Conservation (phyloP, 2,888 invertebrate genomes). For the Pinctada fucata region DNA sequence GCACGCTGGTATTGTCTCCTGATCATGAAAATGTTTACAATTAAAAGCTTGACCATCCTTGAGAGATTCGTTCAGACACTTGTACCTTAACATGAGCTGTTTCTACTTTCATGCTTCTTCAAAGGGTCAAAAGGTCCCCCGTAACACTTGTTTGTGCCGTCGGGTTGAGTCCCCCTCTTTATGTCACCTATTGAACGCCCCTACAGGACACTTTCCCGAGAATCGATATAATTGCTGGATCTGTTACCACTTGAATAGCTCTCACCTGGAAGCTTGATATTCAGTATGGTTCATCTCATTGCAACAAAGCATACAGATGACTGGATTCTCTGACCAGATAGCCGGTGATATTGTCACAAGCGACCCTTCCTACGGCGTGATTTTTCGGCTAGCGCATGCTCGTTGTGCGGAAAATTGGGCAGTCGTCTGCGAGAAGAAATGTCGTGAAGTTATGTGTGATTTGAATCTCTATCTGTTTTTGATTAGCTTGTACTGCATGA, state of each 20-base stretch:
- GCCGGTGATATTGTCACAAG: not conserved
- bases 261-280: not conserved
- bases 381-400: too few relatives aligned
- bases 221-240: not conserved
- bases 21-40: too few relatives aligned
- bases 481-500: not conserved
- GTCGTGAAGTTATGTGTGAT: too few relatives aligned
- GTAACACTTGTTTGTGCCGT: not conserved
- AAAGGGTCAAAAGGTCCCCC: not conserved
- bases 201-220: not conserved
- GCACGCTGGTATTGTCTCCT: too few relatives aligned
- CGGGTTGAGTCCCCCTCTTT: not conserved
- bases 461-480: not conserved
- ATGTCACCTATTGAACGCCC: not conserved
- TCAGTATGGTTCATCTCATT: slow-evolving; percentile 3
- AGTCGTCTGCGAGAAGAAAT: too few relatives aligned
- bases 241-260: not conserved
- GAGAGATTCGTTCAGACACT: too few relatives aligned
- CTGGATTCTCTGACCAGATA: not conserved
- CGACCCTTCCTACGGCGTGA: not conserved
- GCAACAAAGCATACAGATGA: not conserved
- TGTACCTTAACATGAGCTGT: too few relatives aligned
- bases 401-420: too few relatives aligned
- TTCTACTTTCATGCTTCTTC: not conserved
- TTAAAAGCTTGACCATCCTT: too few relatives aligned